Evolutionary conservation across 2,888 invertebrate species (phyloP).

Genomic region (Trilocha varians): DNA sequence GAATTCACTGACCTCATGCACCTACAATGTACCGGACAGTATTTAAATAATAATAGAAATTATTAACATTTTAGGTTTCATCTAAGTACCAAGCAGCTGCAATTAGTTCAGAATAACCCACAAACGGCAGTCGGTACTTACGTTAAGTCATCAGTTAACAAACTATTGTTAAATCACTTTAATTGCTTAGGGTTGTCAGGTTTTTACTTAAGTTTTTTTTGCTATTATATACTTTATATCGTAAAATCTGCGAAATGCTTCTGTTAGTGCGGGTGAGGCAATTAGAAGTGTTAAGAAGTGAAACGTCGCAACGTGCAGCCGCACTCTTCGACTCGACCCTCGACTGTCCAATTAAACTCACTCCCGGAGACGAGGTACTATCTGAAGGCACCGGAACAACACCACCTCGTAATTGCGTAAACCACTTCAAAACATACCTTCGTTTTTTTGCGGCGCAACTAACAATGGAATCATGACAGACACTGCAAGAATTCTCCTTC

Average conservation of each 20-base stretch:
- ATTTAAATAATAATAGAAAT: too few species aligned
- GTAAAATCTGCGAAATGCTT: constrained; percentile 39
- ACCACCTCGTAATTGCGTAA: constrained; percentile 61
- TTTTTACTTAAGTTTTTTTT: too few species aligned
- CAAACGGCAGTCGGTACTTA: too few species aligned
- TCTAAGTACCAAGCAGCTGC: too few species aligned
- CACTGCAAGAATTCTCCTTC: constrained; percentile 58
- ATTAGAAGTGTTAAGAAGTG: constrained; percentile 58
- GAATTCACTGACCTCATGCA: too few species aligned
- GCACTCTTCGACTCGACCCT: constrained; percentile 27
- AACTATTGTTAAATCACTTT: too few species aligned
- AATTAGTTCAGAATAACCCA: too few species aligned
- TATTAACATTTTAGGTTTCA: too few species aligned
- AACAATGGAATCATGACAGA: constrained; percentile 68
- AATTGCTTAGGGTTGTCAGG: too few species aligned
- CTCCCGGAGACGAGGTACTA: constrained; percentile 31
- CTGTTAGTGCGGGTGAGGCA: constrained; percentile 60
- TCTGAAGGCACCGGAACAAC: constrained; percentile 25
- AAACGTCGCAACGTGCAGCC: constrained; percentile 18
- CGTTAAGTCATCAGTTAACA: too few species aligned
- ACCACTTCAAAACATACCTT: constrained; percentile 63
- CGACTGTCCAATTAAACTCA: constrained; percentile 63
- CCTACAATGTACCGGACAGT: too few species aligned
- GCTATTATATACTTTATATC: not conserved
- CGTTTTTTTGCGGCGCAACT: constrained; percentile 53